Conservation (phyloP, 2,113 vertebrate genomes). For the Coryphaenoides rupestris region DNA sequence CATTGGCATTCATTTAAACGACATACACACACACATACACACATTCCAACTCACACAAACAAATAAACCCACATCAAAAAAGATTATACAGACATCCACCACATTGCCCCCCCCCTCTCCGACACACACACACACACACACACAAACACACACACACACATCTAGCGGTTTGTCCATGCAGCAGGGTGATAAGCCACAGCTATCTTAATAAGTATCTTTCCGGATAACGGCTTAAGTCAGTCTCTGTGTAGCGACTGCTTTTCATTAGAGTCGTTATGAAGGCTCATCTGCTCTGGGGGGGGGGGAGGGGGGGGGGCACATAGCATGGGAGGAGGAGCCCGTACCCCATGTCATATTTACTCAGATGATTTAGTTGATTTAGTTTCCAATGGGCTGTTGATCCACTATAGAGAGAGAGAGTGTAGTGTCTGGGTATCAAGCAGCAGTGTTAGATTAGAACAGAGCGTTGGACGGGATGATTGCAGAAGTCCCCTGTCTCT, state of each 20-base stretch:
- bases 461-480: neutral
- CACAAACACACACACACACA: too few relatives aligned
- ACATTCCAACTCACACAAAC: too few relatives aligned
- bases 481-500: slow-evolving; percentile 23
- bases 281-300: slow-evolving; percentile 20
- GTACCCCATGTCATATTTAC: slow-evolving; percentile 36
- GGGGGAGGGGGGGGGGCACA: too few relatives aligned
- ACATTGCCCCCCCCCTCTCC: neutral
- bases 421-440: neutral
- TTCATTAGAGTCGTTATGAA: slow-evolving; percentile 41
- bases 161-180: slow-evolving; percentile 37
- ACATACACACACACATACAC: slow-evolving; percentile 16
- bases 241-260: slow-evolving; percentile 30
- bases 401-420: slow-evolving; percentile 12
- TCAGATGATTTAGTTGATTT: neutral
- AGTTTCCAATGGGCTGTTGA: slow-evolving; percentile 24
- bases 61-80: slow-evolving; percentile 1
- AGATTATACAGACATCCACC: neutral
- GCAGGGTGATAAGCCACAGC: slow-evolving; percentile 47
- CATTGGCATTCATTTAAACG: neutral
- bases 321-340: slow-evolving; percentile 3
- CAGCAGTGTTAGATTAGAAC: slow-evolving; percentile 20
- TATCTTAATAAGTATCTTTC: slow-evolving; percentile 62
- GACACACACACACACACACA: too few relatives aligned
- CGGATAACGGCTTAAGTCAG: slow-evolving; percentile 38